Evolutionary conservation across 2,797 vertebrate genomes (phyloP), one percentile per base, ranked within the genome.

Genomic region (Chaenodraco wilsoni): DNA sequence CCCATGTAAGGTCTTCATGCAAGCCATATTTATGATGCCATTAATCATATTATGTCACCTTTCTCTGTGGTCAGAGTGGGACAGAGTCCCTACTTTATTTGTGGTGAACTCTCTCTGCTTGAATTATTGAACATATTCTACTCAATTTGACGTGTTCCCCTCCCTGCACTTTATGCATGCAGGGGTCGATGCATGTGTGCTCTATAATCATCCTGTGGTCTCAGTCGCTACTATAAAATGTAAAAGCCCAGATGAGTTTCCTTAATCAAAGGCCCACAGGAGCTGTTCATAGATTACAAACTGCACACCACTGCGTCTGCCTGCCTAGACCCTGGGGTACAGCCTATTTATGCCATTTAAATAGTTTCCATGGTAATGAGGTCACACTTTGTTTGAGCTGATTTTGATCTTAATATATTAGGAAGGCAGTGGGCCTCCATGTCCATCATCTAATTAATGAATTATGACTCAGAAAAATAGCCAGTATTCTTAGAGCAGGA

Each of bases 381-480:
- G 87, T 90, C 90, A 90, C 64, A 33, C 88, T 89, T 89, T 88
- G 83, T 90, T 87, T 85, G 79, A 82, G 73, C 64, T 80, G 84
- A 91, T 92, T 87, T 92, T 92, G 91, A 93, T 91, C 78, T 79
- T 92, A 83, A 93, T 93, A 71, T 79, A 77, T 84, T 88, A 56
- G 84, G 90, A 93, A 88, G 80, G 84, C 82, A 54, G 72, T 58
- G 74, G 87, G 84, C 81, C 82, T 87, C 65, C 73, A 72, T 83
- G 90, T 88, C 90, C 85, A 84, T 92, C 90, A 91, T 91, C 83
- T 88, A 82, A 92, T 93, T 89, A 93, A 91, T 91, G 83, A 91
- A 87, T 89, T 82, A 91, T 91, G 91, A 91, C 88, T 91, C 83
- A 88, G 82, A 90, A 78, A 89, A 88, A 84, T 85, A 82, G 74